Conservation (phyloP, 2,888 invertebrate genomes). For the Theretra japonica region DNA sequence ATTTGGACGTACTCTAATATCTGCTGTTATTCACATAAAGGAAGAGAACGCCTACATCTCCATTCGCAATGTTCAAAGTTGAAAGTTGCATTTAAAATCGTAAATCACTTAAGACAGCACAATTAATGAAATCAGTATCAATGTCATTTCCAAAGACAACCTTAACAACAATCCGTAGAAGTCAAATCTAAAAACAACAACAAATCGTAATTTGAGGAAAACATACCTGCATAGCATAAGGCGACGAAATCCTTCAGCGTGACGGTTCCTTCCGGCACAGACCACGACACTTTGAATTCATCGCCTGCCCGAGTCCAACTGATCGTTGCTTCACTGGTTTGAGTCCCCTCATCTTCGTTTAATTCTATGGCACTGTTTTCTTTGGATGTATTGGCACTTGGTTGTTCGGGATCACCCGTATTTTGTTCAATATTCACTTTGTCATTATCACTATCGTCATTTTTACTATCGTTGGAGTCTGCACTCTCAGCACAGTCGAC, state of each 20-base stretch:
- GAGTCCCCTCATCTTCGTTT: conserved; percentile 40
- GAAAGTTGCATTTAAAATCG: too few species aligned
- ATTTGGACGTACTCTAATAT: too few species aligned
- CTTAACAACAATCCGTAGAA: too few species aligned
- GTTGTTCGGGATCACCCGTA: conserved; percentile 42
- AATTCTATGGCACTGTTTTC: conserved; percentile 60
- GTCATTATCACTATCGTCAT: conserved; percentile 30
- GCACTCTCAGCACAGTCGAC: conserved; percentile 58
- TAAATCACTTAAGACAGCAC: too few species aligned
- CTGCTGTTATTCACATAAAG: too few species aligned
- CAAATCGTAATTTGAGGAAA: conserved; percentile 3
- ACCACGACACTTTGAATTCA: conserved; percentile 77
- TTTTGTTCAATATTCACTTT: conserved; percentile 41
- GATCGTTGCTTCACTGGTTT: conserved; percentile 49
- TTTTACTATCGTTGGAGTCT: conserved; percentile 36
- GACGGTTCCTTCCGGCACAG: conserved; percentile 68
- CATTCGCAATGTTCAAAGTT: too few species aligned
- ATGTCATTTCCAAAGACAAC: too few species aligned
- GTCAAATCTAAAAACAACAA: too few species aligned
- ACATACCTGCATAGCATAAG: conserved; percentile 83
- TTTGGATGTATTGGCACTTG: conserved; percentile 66
- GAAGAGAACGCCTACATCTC: too few species aligned
- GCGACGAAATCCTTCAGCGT: conserved; percentile 80
- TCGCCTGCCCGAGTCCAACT: conserved; percentile 74
- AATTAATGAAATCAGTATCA: too few species aligned